Conservation (phyloP, 2,113 vertebrate genomes). For the Aphyosemion australe region DNA sequence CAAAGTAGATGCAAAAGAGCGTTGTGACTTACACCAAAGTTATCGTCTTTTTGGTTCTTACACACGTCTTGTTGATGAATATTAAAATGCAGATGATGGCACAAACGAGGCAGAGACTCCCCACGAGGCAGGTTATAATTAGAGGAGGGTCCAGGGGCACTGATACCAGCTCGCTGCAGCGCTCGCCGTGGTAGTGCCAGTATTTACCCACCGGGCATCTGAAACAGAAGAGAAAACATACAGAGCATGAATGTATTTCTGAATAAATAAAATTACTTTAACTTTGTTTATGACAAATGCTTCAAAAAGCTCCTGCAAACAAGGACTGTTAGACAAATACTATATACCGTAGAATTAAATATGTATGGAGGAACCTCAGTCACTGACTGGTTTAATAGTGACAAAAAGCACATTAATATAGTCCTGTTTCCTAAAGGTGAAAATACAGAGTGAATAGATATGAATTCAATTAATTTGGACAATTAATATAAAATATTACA, state of each 20-base stretch:
- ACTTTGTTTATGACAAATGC: no score
- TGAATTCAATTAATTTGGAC: no score
- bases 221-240: constrained; percentile 20
- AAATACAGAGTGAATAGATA: no score
- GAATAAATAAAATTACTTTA: no score
- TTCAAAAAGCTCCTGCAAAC: no score
- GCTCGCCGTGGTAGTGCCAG: constrained; percentile 81
- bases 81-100: constrained; percentile 78
- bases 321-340: no score
- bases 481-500: no score
- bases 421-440: no score
- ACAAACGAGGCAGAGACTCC: constrained; percentile 80
- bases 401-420: no score
- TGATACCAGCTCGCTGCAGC: constrained; percentile 81
- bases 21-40: constrained; percentile 81
- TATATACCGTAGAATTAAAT: no score
- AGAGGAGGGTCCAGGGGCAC: constrained; percentile 74
- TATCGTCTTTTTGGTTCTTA: constrained; percentile 76
- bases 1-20: neutral
- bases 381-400: no score
- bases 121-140: constrained; percentile 74
- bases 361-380: no score
- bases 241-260: neutral
- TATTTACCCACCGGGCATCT: constrained; percentile 83
- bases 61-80: constrained; percentile 83